Evolutionary conservation across 2,113 vertebrate species (phyloP), one percentile per base, ranked within the genome.

Genomic region (Brachypteracias leptosomus): DNA sequence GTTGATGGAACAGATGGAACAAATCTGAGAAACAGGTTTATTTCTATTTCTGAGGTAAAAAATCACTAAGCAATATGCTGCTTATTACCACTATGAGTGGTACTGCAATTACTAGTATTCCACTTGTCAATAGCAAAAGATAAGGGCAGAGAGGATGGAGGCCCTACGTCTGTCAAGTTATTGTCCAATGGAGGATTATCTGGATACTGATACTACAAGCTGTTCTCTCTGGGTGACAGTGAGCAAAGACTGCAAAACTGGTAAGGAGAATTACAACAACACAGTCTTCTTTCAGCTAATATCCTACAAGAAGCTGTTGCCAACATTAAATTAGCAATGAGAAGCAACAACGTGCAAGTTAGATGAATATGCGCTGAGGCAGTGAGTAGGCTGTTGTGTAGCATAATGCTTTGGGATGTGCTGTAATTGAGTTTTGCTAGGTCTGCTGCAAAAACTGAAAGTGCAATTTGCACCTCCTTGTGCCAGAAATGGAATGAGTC

Each of bases 401-500:
- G 78, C 81, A 36, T 1, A 40, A 47, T 0, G 2, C 57, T 40
- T 71, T 26, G 46, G 82, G 55, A 14, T 42, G 26, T 4, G 36
- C 88, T 52, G 70, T 71, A 83, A 85, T 9, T 76, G 85, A 54
- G 63, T 49, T 70, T 66, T 82, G 40, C 36, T 54, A 62, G 54
- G 74, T 93, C 86, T 14, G 9, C 51, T 13, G 78, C 59, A 55
- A 85, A 91, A 42, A 61, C 88, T 83, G 93, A 85, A 97, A 93
- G 83, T 55, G 63, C 79, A 90, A 86, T 94, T 86, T 95, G 67
- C 90, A 96, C 91, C 88, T 95, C 42, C 33, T 77, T 58, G 55
- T 55, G 78, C 89, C 88, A 95, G 85, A 91, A 85, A 55, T 57
- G 0, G 55, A 85, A 77, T 95, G 91, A 97, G 74, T 96, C 95